phyloP scores from a whole-genome alignment of 2,888 invertebrate species.

The Microchrysa polita region DNA sequence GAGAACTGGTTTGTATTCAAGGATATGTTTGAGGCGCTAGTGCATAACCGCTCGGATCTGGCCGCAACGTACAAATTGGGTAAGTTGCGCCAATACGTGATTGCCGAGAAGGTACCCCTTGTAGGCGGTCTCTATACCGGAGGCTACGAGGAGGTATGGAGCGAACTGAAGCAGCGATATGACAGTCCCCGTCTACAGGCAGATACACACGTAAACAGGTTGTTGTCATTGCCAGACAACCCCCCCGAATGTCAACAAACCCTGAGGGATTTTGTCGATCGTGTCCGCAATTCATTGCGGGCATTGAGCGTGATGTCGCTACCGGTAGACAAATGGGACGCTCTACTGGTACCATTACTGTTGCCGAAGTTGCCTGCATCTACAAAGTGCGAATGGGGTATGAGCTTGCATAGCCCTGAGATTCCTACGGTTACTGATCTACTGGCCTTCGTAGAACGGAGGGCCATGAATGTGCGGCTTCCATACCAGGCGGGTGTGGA shows the following conservation, averaged over 20 bases:
- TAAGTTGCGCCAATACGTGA: background rate
- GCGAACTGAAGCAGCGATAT: background rate
- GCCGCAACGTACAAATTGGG: background rate
- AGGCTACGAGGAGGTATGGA: background rate
- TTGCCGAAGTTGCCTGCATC: background rate
- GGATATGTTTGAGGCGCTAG: background rate
- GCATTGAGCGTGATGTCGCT: background rate
- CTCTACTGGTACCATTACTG: background rate
- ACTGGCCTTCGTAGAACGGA: background rate
- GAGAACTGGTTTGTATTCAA: background rate
- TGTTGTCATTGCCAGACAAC: background rate
- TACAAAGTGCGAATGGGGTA: background rate
- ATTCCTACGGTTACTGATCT: background rate
- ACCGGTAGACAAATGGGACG: background rate
- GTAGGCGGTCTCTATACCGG: conserved; percentile 1
- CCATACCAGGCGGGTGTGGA: background rate
- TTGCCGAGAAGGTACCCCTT: background rate
- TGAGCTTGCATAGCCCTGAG: background rate
- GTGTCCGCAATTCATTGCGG: background rate
- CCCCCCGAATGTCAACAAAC: background rate
- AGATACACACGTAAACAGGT: background rate
- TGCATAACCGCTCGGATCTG: background rate
- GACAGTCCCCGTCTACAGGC: background rate
- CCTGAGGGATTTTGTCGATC: background rate
- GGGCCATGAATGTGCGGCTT: background rate